Evolutionary conservation across 2,888 invertebrate genomes (phyloP).

Genomic region (Acheta domesticus): DNA sequence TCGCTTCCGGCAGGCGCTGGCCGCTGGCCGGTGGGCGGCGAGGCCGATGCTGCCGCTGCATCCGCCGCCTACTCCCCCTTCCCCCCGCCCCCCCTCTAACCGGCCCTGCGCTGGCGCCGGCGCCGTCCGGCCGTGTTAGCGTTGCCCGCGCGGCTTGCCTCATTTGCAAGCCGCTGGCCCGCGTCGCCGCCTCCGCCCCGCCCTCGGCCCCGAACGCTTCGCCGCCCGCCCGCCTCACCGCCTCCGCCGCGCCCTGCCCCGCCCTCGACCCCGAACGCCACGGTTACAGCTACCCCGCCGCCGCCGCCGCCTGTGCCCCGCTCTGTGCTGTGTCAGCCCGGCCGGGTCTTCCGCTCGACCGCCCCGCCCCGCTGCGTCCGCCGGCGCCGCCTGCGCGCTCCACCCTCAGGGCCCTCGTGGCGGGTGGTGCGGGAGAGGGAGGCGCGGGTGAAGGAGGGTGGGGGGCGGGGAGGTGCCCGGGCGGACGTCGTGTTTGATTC

Average conservation of each 20-base stretch:
- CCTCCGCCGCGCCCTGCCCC: neutral
- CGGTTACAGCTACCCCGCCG: neutral
- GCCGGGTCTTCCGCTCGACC: neutral
- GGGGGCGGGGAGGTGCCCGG: neutral
- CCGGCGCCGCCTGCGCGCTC: neutral
- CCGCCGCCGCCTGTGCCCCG: neutral
- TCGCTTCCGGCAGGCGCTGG: neutral
- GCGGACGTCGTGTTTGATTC: slow-evolving; percentile 18
- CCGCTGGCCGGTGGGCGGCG: neutral
- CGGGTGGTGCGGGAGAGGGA: too few species aligned
- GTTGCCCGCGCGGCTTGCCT: neutral
- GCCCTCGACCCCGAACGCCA: neutral
- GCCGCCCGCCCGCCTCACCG: neutral
- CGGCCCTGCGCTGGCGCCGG: neutral
- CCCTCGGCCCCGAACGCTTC: neutral
- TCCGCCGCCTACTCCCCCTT: neutral
- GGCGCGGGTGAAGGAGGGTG: too few species aligned
- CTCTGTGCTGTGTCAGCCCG: neutral
- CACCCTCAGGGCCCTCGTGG: neutral
- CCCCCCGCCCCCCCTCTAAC: neutral
- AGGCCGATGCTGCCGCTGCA: neutral
- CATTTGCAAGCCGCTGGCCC: neutral
- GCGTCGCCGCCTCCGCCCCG: neutral
- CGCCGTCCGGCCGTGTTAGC: neutral
- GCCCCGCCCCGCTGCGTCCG: neutral